These are phyloP conservation scores for Esox lucius DNA, from an alignment of 2,797 vertebrate genomes.

Conservation along the genomic window DNA sequence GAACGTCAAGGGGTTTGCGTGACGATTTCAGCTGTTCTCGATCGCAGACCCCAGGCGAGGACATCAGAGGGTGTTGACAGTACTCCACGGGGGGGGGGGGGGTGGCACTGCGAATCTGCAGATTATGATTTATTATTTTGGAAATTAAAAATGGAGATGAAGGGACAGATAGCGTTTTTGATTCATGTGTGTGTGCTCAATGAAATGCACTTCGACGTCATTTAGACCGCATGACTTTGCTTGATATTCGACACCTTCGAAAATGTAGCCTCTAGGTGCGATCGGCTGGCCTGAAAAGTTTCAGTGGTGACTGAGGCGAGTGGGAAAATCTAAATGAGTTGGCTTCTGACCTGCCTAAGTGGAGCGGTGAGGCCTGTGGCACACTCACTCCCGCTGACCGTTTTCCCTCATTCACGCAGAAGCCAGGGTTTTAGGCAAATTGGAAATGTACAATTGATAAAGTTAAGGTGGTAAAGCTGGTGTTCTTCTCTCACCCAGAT, in stretches of 20 bases:
- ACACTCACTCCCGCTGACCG: constrained; percentile 8
- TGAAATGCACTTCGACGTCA: constrained; percentile 5
- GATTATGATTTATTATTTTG: background rate
- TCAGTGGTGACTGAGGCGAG: constrained; percentile 15
- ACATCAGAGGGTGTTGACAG: background rate
- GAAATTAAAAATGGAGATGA: background rate
- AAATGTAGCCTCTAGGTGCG: background rate
- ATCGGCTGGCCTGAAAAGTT: constrained; percentile 8
- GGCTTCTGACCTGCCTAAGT: constrained; percentile 24
- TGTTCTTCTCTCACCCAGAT: constrained; percentile 89
- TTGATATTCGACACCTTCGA: constrained; percentile 5
- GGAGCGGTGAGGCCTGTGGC: constrained; percentile 17
- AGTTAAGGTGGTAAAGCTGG: constrained; percentile 74
- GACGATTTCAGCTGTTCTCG: background rate
- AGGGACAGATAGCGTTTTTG: background rate
- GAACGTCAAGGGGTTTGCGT: background rate
- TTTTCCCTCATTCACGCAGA: constrained; percentile 20
- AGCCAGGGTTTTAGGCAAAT: background rate
- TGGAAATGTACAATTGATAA: background rate
- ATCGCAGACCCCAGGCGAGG: background rate
- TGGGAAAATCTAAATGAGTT: constrained; percentile 5
- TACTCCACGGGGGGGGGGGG: too few species aligned
- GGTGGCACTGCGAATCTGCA: background rate
- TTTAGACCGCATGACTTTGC: background rate
- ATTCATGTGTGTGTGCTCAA: background rate